These are phyloP conservation scores for Camelus dromedarius DNA, from an alignment of 2,113 vertebrate species.

Conservation along the genomic window DNA sequence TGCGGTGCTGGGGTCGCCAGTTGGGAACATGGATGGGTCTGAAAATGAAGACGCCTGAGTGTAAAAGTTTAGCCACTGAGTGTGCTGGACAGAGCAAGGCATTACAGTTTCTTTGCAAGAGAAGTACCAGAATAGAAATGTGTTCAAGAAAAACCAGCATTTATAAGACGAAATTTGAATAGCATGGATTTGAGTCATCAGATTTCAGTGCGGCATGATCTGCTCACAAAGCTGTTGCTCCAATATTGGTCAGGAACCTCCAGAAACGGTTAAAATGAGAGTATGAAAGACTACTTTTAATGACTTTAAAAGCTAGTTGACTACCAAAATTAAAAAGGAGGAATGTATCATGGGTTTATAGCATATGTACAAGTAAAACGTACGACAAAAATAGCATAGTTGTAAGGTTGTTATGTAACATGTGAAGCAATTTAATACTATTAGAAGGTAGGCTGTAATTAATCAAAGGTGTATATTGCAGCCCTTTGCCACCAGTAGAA, in stretches of 20 bases:
- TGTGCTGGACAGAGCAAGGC: background rate
- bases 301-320: no score
- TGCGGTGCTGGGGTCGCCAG: background rate
- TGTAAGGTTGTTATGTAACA: no score
- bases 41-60: background rate
- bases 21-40: background rate
- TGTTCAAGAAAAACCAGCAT: background rate
- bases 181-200: background rate
- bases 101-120: background rate
- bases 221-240: background rate
- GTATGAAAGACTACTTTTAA: no score
- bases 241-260: background rate
- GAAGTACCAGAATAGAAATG: background rate
- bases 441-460: no score
- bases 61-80: background rate
- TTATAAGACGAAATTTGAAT: background rate
- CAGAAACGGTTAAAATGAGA: no score
- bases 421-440: no score
- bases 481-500: no score
- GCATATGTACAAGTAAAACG: no score
- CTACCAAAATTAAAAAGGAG: no score
- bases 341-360: no score
- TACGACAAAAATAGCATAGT: no score
- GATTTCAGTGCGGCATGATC: background rate
- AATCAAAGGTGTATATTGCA: no score